Evolutionary conservation across 2,113 vertebrate genomes (phyloP).

Genomic region (Rhizomys pruinosus): DNA sequence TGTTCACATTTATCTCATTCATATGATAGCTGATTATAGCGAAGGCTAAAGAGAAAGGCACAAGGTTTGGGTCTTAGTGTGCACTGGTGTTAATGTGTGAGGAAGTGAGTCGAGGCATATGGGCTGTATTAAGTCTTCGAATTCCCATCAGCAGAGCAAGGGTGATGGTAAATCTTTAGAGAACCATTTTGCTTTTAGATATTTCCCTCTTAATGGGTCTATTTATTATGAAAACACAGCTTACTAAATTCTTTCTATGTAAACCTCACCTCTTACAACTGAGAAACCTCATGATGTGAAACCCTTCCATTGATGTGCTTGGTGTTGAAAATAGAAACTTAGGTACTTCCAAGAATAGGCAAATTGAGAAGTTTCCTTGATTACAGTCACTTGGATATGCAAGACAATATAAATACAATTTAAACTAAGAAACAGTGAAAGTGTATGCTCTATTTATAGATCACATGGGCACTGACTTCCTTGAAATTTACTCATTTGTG

Average conservation of each 20-base stretch:
- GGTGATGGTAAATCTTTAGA: conserved; percentile 65
- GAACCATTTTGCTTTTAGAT: conserved; percentile 65
- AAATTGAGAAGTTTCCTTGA: conserved; percentile 76
- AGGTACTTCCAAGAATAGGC: conserved; percentile 79
- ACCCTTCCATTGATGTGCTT: conserved; percentile 75
- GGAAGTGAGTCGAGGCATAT: not conserved
- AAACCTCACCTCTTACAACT: conserved; percentile 80
- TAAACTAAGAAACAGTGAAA: conserved; percentile 43
- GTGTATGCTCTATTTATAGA: not conserved
- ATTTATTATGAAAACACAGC: conserved; percentile 78
- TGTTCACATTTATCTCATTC: conserved; percentile 45
- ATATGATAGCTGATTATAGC: not conserved
- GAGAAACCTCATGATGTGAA: conserved; percentile 79
- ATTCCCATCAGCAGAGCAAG: conserved; percentile 66
- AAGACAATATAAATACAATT: conserved; percentile 53
- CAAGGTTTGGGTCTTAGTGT: not conserved
- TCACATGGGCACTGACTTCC: conserved; percentile 66
- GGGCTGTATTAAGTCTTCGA: conserved; percentile 56
- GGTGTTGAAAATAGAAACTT: conserved; percentile 79
- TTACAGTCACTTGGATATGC: conserved; percentile 62
- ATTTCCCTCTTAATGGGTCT: conserved; percentile 63
- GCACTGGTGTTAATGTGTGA: not conserved
- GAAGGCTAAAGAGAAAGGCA: conserved; percentile 19
- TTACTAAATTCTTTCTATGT: conserved; percentile 74
- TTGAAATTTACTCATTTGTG: conserved; percentile 80